These are phyloP conservation scores for Leptopilina boulardi DNA, from an alignment of 1,140 invertebrate genomes.

Conservation along the genomic window DNA sequence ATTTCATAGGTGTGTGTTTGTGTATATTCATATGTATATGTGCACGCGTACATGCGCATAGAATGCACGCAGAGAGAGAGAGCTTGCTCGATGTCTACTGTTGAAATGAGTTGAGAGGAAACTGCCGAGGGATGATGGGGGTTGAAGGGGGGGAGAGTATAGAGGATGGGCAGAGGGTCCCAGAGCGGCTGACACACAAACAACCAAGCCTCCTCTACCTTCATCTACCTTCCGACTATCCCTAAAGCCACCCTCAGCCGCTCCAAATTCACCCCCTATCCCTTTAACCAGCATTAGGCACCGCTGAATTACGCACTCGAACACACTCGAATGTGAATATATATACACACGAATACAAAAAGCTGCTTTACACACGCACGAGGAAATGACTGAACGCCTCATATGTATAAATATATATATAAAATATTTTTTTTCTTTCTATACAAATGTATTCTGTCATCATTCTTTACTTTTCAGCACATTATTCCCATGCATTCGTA, in stretches of 20 bases:
- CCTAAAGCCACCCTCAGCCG: slow-evolving; percentile 33
- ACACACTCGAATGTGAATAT: slow-evolving; percentile 63
- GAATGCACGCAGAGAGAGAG: slow-evolving; percentile 43
- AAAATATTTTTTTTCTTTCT: too few species aligned
- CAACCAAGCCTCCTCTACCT: slow-evolving; percentile 66
- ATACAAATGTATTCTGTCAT: too few species aligned
- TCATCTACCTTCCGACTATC: slow-evolving; percentile 49
- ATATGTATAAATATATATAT: too few species aligned
- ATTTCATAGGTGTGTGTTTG: slow-evolving; percentile 46
- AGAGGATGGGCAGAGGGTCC: slow-evolving; percentile 60
- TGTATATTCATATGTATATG: neutral
- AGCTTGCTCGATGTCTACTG: slow-evolving; percentile 52
- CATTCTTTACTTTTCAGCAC: too few species aligned
- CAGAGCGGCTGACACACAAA: slow-evolving; percentile 72
- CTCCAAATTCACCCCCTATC: slow-evolving; percentile 26
- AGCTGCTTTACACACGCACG: slow-evolving; percentile 33
- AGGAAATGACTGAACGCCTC: slow-evolving; percentile 11
- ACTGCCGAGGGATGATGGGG: slow-evolving; percentile 46
- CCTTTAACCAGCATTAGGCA: slow-evolving; percentile 57
- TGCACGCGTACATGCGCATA: slow-evolving; percentile 33
- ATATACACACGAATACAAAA: slow-evolving; percentile 45
- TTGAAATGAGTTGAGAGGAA: slow-evolving; percentile 59
- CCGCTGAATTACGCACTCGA: slow-evolving; percentile 67
- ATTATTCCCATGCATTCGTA: too few species aligned
- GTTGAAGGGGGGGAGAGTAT: slow-evolving; percentile 43